Base-by-base conservation (phyloP, 2,888 invertebrate genomes). In the Drosophila borealis region DNA sequence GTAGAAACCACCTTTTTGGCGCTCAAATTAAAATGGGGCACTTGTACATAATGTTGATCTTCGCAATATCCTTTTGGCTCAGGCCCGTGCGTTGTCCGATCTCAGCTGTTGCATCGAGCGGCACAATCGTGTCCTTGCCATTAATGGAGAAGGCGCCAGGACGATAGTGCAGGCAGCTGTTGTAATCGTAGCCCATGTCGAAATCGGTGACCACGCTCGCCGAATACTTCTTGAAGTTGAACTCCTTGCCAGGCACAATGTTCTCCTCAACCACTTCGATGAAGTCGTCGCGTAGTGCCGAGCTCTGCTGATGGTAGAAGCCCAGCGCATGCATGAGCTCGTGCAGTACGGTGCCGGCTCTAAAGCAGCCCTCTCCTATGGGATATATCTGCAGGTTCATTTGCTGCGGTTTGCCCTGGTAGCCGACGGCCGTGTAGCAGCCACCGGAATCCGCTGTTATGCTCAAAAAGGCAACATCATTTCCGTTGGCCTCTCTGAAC, bases 101-200 rank as follows among this genome's bases (percentile, higher is more conserved):
- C 3, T 78, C 61, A 4, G 88, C 91, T 0, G 44, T 63, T 0
- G 51, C 1, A 57, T 91, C 82, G 1, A 76, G 29, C 0, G 96
- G 93, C 25, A 94, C 93, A 45, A 97, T 96, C 0, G 97, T 96
- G 19, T 94, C 94, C 88, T 94, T 90, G 1, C 94, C 94, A 90
- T 96, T 96, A 50, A 87, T 93, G 0, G 96, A 95, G 92, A 96
- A 96, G 2, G 96, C 96, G 5, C 93, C 94, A 14, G 94, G 93
- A 0, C 96, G 95, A 91, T 96, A 97, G 88, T 97, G 96, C 95
- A 97, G 95, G 5, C 96, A 95, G 76, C 96, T 96, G 63, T 94
- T 93, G 90, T 95, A 96, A 90, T 97, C 96, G 84, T 97, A 97
- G 0, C 93, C 93, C 48, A 96, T 93, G 8, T 95, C 95, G 84